Conservation (phyloP, 2,888 invertebrate species). For the Eledona agricola region DNA sequence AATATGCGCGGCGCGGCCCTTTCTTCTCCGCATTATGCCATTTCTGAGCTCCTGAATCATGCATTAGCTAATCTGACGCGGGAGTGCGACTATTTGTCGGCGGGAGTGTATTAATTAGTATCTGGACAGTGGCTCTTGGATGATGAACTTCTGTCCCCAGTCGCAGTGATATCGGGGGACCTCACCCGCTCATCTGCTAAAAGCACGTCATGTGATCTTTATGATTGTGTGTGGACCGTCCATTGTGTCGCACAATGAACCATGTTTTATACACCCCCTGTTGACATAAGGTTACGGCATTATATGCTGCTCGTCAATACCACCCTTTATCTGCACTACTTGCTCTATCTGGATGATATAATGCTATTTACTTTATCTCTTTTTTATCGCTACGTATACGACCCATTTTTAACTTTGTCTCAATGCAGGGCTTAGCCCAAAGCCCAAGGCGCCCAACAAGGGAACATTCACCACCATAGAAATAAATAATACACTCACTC, state of each 20-base stretch:
- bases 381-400: slow-evolving; percentile 38
- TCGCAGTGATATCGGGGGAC: slow-evolving; percentile 30
- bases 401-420: slow-evolving; percentile 18
- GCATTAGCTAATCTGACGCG: slow-evolving; percentile 13
- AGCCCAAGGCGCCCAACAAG: too few species aligned
- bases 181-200: slow-evolving; percentile 54
- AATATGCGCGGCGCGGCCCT: slow-evolving; percentile 16
- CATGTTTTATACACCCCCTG: slow-evolving; percentile 54
- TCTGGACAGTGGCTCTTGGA: too few species aligned
- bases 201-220: slow-evolving; percentile 55
- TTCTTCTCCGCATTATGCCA: slow-evolving; percentile 2
- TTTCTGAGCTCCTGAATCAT: slow-evolving; percentile 8
- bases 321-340: slow-evolving; percentile 32
- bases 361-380: slow-evolving; percentile 31
- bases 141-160: too few species aligned
- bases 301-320: slow-evolving; percentile 45
- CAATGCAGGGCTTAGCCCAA: too few species aligned
- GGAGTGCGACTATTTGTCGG: slow-evolving; percentile 9
- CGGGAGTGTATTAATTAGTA: slow-evolving; percentile 27
- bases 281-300: slow-evolving; percentile 57
- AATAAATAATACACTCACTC: too few species aligned
- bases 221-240: slow-evolving; percentile 52
- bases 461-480: too few species aligned
- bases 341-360: slow-evolving; percentile 30
- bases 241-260: slow-evolving; percentile 54